Conservation (phyloP, 2,113 vertebrate species). For the Scomber colias region DNA sequence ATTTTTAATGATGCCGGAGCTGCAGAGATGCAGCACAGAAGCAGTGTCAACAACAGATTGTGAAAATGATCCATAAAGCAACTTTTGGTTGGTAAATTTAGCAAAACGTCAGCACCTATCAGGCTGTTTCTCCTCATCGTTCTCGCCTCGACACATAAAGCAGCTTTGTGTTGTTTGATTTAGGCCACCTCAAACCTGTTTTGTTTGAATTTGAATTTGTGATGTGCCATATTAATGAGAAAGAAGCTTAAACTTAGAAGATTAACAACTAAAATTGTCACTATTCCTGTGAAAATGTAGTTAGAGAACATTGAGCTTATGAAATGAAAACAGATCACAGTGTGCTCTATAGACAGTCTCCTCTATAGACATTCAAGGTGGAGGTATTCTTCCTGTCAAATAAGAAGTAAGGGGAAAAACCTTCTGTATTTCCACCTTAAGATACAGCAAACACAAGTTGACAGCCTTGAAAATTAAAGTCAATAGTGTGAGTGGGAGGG, state of each 20-base stretch:
- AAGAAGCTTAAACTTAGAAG: too few relatives aligned
- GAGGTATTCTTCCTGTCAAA: background rate
- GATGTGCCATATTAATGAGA: too few relatives aligned
- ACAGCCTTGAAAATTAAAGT: conserved; percentile 38
- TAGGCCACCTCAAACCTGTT: background rate
- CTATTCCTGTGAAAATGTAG: too few relatives aligned
- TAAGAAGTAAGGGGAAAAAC: too few relatives aligned
- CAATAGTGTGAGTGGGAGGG: conserved; percentile 20
- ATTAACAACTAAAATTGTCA: too few relatives aligned
- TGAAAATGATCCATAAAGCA: background rate
- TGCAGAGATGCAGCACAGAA: conserved; percentile 20
- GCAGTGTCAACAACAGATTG: background rate
- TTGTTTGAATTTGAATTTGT: too few relatives aligned
- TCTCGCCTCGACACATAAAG: too few relatives aligned
- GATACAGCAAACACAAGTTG: conserved; percentile 15
- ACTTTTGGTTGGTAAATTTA: background rate
- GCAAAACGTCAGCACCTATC: background rate
- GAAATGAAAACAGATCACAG: background rate
- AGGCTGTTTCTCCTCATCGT: background rate
- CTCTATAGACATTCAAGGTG: background rate
- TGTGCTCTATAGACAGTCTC: too few relatives aligned
- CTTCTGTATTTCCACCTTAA: background rate
- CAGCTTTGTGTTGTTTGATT: background rate
- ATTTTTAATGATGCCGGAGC: conserved; percentile 14
- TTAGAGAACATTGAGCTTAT: too few relatives aligned